A percentile compares a stretch with the other conserved stretches of the same genome.
Evolutionary conservation across 2,113 vertebrate genomes (phyloP).

Genomic region (Aptenodytes patagonicus): DNA sequence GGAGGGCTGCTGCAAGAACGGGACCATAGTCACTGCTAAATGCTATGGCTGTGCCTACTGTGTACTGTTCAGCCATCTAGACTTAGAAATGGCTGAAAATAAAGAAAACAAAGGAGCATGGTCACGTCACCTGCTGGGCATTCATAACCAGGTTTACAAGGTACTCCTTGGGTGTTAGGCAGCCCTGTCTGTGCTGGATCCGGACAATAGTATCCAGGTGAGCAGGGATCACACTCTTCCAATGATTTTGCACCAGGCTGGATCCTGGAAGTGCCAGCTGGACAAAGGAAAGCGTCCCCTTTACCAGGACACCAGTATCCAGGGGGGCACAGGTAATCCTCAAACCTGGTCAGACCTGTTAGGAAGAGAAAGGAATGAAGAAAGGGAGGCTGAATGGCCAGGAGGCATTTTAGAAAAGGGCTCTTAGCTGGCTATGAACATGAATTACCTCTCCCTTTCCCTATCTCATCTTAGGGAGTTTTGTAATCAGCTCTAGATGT

Average conservation of each 20-base stretch:
- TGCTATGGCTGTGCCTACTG: background rate
- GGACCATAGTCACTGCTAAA: background rate
- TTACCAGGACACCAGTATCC: constrained; percentile 89
- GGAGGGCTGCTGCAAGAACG: background rate
- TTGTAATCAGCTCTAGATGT: background rate
- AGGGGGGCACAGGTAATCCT: constrained; percentile 79
- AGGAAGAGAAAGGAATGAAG: background rate
- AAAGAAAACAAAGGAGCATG: background rate
- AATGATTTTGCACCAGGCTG: constrained; percentile 78
- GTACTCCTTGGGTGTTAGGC: constrained; percentile 78
- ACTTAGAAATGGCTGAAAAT: background rate
- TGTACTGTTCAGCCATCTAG: too few relatives aligned
- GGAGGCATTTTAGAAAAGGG: background rate
- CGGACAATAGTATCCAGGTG: constrained; percentile 82
- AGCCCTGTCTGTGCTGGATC: constrained; percentile 71
- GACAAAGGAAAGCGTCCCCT: constrained; percentile 79
- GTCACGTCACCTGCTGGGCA: constrained; percentile 79
- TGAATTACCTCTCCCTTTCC: background rate
- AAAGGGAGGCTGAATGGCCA: background rate
- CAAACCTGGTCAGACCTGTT: constrained; percentile 77
- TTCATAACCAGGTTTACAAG: constrained; percentile 83
- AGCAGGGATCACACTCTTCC: constrained; percentile 80
- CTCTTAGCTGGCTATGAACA: fast-evolving
- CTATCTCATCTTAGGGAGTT: background rate
- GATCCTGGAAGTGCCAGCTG: constrained; percentile 81